A percentile compares a stretch with the other conserved stretches of the same genome.
Conservation (phyloP, 2,797 vertebrate species). For the Amniataba percoides region DNA sequence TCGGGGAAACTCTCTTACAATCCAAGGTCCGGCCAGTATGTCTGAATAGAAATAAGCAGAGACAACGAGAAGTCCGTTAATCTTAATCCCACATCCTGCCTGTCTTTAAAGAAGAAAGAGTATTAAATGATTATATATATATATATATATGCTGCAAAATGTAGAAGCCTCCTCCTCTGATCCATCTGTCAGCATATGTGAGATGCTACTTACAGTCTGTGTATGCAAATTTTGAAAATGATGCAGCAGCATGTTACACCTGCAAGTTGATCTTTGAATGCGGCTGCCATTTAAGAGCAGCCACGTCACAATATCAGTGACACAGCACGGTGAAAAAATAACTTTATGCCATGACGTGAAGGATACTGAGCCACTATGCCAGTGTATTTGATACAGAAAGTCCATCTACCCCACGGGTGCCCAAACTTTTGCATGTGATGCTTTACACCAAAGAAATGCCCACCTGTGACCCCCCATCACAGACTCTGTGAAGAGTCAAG, state of each 20-base stretch:
- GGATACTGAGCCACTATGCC: background rate
- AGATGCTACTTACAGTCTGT: background rate
- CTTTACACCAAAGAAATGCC: background rate
- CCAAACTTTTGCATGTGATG: background rate
- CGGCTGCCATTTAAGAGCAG: background rate
- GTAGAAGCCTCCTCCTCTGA: background rate
- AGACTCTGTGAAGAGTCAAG: background rate
- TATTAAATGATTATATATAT: background rate
- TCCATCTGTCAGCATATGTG: background rate
- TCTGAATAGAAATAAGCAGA: constrained; percentile 57
- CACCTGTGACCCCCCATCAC: background rate
- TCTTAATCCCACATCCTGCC: background rate
- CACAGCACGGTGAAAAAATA: constrained; percentile 23
- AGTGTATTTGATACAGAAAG: background rate
- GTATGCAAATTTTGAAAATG: constrained; percentile 15
- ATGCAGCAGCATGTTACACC: constrained; percentile 12
- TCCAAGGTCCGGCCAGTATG: constrained; percentile 61
- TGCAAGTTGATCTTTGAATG: background rate
- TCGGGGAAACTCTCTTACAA: constrained; percentile 35
- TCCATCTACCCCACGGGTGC: background rate
- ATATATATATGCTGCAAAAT: background rate
- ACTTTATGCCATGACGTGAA: constrained; percentile 5
- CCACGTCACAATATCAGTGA: background rate
- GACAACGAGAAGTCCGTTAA: constrained; percentile 26
- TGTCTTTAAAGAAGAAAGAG: background rate